A percentile compares a stretch with the other conserved stretches of the same genome.
phyloP scores from a whole-genome alignment of 2,888 invertebrate genomes.

The Mythimna pallens region DNA sequence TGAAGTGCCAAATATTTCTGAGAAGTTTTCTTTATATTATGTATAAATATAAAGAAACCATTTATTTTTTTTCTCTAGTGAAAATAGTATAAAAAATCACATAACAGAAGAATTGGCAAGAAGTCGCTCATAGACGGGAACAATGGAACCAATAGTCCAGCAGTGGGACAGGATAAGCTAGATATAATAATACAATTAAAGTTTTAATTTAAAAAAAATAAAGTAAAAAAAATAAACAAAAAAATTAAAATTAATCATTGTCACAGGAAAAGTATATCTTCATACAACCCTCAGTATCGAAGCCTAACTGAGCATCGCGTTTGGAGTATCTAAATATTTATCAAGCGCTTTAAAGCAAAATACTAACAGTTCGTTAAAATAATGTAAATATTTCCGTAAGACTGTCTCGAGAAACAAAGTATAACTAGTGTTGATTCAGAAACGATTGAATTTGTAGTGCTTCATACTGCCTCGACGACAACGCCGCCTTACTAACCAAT shows the following conservation, averaged over 20 bases:
- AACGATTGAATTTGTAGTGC: slow-evolving; percentile 58
- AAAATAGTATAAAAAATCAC: not conserved
- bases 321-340: slow-evolving; percentile 67
- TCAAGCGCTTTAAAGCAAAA: slow-evolving; percentile 69
- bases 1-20: not conserved
- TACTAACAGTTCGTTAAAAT: slow-evolving; percentile 70
- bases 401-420: slow-evolving; percentile 59
- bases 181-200: too few species aligned
- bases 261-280: too few species aligned
- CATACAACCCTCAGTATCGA: slow-evolving; percentile 7
- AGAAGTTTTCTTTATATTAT: not conserved
- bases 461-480: slow-evolving; percentile 35
- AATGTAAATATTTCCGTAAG: slow-evolving; percentile 69
- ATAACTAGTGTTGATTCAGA: slow-evolving; percentile 65
- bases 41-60: not conserved
- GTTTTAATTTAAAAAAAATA: too few species aligned
- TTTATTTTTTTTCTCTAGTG: not conserved
- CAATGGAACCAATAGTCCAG: too few species aligned
- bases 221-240: too few species aligned
- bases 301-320: slow-evolving; percentile 40
- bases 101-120: too few species aligned
- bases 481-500: slow-evolving; percentile 42
- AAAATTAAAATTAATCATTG: too few species aligned
- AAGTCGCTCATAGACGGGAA: too few species aligned
- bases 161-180: too few species aligned